Evolutionary conservation across 2,888 invertebrate genomes (phyloP).

Genomic region (Rhopalosiphum nymphaeae): DNA sequence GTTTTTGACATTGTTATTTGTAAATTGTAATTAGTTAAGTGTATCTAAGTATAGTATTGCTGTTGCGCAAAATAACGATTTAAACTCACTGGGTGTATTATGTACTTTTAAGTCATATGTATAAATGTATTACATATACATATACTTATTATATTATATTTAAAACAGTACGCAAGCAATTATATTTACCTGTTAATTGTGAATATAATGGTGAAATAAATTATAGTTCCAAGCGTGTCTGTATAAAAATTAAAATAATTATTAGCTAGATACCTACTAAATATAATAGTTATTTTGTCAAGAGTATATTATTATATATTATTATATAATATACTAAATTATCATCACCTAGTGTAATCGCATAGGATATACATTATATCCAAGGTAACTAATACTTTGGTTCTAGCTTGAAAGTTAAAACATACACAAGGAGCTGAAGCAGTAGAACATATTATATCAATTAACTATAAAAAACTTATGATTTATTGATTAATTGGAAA

Average conservation of each 20-base stretch:
- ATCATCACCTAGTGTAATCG: not conserved
- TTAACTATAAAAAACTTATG: not conserved
- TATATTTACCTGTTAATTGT: not conserved
- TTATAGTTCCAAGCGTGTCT: not conserved
- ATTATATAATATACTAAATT: not conserved
- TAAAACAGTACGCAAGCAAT: not conserved
- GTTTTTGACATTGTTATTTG: not conserved
- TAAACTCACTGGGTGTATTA: not conserved
- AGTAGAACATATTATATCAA: not conserved
- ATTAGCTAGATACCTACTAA: not conserved
- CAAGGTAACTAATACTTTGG: not conserved
- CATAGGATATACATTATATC: not conserved
- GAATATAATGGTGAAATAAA: not conserved
- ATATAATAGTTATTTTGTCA: too few species aligned
- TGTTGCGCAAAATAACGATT: not conserved
- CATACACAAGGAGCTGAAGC: not conserved
- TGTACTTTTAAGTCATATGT: not conserved
- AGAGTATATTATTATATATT: not conserved
- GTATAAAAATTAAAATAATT: not conserved
- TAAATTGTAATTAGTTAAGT: not conserved
- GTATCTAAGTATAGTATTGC: not conserved
- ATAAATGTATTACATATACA: not conserved
- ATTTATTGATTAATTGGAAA: not conserved
- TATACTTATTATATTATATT: not conserved
- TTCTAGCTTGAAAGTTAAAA: not conserved